phyloP scores from a whole-genome alignment of 2,888 invertebrate species.

The Vandiemenella viatica region DNA sequence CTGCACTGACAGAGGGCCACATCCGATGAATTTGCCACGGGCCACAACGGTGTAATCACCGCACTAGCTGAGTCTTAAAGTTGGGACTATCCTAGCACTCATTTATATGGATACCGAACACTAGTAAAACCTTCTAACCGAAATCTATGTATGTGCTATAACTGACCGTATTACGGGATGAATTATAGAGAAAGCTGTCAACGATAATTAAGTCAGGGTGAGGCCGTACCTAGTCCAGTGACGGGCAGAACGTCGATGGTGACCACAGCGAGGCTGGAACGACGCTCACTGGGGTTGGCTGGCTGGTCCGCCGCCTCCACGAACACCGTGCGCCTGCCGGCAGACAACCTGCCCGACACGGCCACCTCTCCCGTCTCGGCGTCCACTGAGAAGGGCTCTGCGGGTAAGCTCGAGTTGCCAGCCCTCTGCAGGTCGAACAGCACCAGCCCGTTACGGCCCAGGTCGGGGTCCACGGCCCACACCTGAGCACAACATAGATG shows the following conservation, averaged over 20 bases:
- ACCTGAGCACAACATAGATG: conserved; percentile 30
- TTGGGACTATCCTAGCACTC: too few relatives aligned
- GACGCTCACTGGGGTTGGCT: conserved; percentile 63
- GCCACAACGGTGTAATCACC: too few relatives aligned
- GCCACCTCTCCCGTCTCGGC: conserved; percentile 54
- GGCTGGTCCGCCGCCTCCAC: conserved; percentile 75
- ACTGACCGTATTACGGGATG: too few relatives aligned
- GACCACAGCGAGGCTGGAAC: conserved; percentile 72
- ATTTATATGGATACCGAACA: too few relatives aligned
- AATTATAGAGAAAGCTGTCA: too few relatives aligned
- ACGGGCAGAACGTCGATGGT: conserved; percentile 56
- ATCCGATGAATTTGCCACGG: too few relatives aligned
- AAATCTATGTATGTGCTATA: too few relatives aligned
- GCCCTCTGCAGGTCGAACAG: conserved; percentile 56
- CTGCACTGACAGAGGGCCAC: too few relatives aligned
- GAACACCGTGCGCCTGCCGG: conserved; percentile 64
- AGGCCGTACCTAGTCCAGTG: too few relatives aligned
- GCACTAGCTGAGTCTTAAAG: too few relatives aligned
- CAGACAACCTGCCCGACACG: conserved; percentile 43
- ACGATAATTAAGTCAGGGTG: too few relatives aligned
- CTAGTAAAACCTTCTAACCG: too few relatives aligned
- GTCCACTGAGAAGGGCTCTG: conserved; percentile 51
- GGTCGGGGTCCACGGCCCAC: conserved; percentile 67
- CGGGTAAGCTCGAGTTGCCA: conserved; percentile 39
- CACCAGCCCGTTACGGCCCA: conserved; percentile 61